These are phyloP conservation scores for Lepisosteus osseus DNA, from an alignment of 2,113 vertebrate genomes.

Conservation along the genomic window DNA sequence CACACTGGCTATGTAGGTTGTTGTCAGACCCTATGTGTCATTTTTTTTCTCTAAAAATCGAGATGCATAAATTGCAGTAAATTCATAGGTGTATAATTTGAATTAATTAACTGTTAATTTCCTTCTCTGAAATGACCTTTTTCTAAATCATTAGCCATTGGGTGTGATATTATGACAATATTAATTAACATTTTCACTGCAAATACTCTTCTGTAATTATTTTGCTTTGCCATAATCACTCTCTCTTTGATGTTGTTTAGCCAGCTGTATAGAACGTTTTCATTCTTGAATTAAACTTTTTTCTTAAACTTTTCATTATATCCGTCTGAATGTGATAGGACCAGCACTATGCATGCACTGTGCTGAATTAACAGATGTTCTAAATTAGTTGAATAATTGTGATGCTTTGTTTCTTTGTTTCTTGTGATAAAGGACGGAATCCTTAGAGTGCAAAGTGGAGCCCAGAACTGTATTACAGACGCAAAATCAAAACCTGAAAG, in stretches of 20 bases:
- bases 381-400: background rate
- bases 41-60: background rate
- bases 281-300: background rate
- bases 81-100: background rate
- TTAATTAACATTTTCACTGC: background rate
- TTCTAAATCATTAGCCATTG: too few species aligned
- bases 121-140: background rate
- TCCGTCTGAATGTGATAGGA: background rate
- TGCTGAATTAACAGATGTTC: too few species aligned
- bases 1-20: background rate
- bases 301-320: background rate
- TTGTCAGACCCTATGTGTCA: too few species aligned
- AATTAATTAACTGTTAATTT: background rate
- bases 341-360: background rate
- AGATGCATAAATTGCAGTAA: background rate
- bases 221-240: conserved; percentile 16
- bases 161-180: too few species aligned
- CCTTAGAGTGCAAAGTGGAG: conserved; percentile 36
- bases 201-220: conserved; percentile 21
- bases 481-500: conserved; percentile 48
- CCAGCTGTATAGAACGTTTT: conserved; percentile 3
- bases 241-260: conserved; percentile 10
- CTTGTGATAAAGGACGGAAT: conserved; percentile 36
- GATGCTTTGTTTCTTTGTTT: conserved; percentile 18
- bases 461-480: conserved; percentile 26